Base-by-base conservation (phyloP, 2,797 vertebrate species). In the Anguilla marmorata region DNA sequence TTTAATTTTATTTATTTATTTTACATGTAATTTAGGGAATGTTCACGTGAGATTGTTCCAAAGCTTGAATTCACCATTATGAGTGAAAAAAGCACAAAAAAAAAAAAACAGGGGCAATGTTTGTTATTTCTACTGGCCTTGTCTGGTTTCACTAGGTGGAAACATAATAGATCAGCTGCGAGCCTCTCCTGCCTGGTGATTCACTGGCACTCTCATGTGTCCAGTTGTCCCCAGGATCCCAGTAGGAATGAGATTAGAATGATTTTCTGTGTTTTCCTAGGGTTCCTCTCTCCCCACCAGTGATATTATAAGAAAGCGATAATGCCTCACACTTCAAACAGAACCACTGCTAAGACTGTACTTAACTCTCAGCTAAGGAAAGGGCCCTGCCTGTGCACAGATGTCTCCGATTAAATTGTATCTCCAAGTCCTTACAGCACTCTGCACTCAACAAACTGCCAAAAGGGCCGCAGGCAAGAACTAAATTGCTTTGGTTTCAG, bases 401-500 rank as follows among this genome's bases (percentile, higher is more conserved):
- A 99, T 99, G 98, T 98, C 97, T 98, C 97, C 95, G 98, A 99
- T 99, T 98, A 98, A 98, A 98, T 98, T 97, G 97, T 97, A 97
- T 97, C 97, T 97, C 96, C 91, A 94, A 95, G 95, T 96, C 94
- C 96, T 96, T 94, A 93, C 96, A 96, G 95, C 89, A 91, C 93
- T 93, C 94, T 90, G 94, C 93, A 91, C 95, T 94, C 93, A 95
- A 97, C 97, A 96, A 96, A 97, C 97, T 97, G 97, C 98, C 97
- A 98, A 96, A 97, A 98, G 94, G 97, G 97, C 98, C 97, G 96
- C 97, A 97, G 98, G 98, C 98, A 95, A 98, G 95, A 96, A 97
- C 98, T 98, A 98, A 99, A 99, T 99, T 99, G 98, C 98, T 98
- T 99, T 99, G 98, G 97, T 99, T 98, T 98, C 97, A 96, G 97